phyloP scores from a whole-genome alignment of 2,888 invertebrate genomes.

The Megalurothrips usitatus region DNA sequence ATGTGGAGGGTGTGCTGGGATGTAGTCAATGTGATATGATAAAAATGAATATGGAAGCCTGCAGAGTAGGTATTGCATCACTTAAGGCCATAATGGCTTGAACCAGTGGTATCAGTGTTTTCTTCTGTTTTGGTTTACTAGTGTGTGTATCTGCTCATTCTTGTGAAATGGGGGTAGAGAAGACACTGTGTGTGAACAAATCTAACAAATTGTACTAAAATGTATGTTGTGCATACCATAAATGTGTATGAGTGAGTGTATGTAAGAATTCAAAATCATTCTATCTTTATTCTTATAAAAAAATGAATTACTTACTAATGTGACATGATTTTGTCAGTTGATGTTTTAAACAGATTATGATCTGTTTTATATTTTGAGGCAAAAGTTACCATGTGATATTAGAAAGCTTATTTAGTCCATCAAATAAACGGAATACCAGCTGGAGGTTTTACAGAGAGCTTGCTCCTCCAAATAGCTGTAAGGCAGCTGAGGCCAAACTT shows the following conservation, averaged over 20 bases:
- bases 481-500: slow-evolving; percentile 25
- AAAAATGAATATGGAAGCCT: too few relatives aligned
- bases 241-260: not conserved
- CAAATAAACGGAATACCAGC: not conserved
- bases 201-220: too few relatives aligned
- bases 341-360: slow-evolving; percentile 9
- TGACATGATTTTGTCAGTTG: not conserved
- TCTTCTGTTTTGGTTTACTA: too few relatives aligned
- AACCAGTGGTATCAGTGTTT: too few relatives aligned
- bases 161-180: too few relatives aligned
- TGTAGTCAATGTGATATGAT: too few relatives aligned
- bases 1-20: too few relatives aligned
- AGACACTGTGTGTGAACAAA: too few relatives aligned
- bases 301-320: slow-evolving; percentile 1
- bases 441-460: not conserved
- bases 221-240: not conserved
- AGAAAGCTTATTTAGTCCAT: slow-evolving; percentile 10
- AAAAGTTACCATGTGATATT: slow-evolving; percentile 21
- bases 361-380: slow-evolving; percentile 13
- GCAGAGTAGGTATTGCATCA: too few relatives aligned
- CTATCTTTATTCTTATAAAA: slow-evolving; percentile 21
- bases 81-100: too few relatives aligned
- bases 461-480: not conserved
- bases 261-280: not conserved
- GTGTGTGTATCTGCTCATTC: too few relatives aligned